Evolutionary conservation across 2,888 invertebrate genomes (phyloP), one percentile per base, ranked within the genome.

Genomic region (Philhelius pedissequus): DNA sequence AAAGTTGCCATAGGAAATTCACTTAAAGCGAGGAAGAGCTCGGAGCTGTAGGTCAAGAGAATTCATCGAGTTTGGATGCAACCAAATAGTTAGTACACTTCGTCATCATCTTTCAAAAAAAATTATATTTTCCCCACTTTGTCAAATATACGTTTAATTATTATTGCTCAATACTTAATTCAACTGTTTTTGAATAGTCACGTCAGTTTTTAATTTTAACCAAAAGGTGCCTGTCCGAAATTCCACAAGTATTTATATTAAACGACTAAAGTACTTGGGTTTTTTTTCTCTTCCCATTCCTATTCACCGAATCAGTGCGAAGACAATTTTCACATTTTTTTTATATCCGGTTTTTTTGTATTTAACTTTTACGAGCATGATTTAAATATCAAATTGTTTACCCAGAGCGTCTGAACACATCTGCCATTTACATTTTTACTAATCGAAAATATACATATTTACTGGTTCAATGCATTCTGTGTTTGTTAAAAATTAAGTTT

Each of bases 291-390:
- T 43, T 35, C 43, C 38, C 50, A n/a, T 62, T 60, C 18, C 56
- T 45, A 38, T 64, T 70, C 38, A 45, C 56, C 64, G 13, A 22
- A 27, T 56, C 58, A 30, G 27, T 62, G 27, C 25, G 15, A 60
- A 60, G 60, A 60, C 7, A 58, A 43, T 71, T 76, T 81, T 81
- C 58, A 75, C 76, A 52, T 76, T 69, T 75, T n/a, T 70, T 50
- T 50, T 56, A 68, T 68, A 81, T 81, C 76, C 76, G 81, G 76
- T 75, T 32, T 64, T 35, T 35, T 35, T 7, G 3, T 56, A 48
- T 40, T 20, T 45, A 18, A 52, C 27, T 18, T 43, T 62, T 18
- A 43, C 27, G 43, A 43, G 43, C 60, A 60, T 69, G 62, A 62
- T 62, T 69, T 22, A 62, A 76, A 81, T 52, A 52, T 52, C 52